Conservation (phyloP, 2,888 invertebrate genomes). For the Drosophila mulleri region DNA sequence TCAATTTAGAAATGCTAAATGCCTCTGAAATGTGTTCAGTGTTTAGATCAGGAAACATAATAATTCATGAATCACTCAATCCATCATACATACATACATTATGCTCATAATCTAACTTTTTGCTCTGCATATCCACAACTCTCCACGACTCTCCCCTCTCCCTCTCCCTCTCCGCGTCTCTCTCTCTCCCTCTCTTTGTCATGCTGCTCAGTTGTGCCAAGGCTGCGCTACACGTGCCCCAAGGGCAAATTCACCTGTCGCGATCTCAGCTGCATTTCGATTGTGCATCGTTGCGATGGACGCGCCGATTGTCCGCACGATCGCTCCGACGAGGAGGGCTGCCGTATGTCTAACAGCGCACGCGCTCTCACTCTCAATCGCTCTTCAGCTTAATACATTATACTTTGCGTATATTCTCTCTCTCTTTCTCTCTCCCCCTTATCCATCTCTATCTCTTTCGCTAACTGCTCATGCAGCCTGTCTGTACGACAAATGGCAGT, state of each 20-base stretch:
- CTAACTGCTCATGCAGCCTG: conserved; percentile 86
- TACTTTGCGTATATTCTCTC: neutral
- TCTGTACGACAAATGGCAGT: conserved; percentile 89
- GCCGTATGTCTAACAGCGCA: conserved; percentile 86
- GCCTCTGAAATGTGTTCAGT: conserved; percentile 1
- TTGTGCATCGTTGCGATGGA: conserved; percentile 90
- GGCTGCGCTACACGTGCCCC: conserved; percentile 83
- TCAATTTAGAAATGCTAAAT: neutral
- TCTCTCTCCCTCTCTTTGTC: conserved; percentile 9
- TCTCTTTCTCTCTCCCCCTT: conserved; percentile 14
- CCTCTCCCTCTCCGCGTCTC: no score
- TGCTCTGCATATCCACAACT: neutral
- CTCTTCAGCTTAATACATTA: neutral
- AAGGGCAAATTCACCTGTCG: conserved; percentile 89
- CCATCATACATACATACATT: conserved; percentile 24
- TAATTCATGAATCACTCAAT: conserved; percentile 20
- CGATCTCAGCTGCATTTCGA: conserved; percentile 90
- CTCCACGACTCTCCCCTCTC: neutral
- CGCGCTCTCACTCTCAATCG: conserved; percentile 3
- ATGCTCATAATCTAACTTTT: conserved; percentile 10
- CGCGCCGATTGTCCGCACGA: conserved; percentile 89
- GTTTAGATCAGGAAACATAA: conserved; percentile 6
- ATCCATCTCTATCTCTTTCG: neutral
- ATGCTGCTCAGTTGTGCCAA: conserved; percentile 77
- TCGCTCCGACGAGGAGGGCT: conserved; percentile 88